A percentile compares a stretch with the other conserved stretches of the same genome.
These are phyloP conservation scores for Graptemys geographica DNA, from an alignment of 2,797 vertebrate species.

Conservation along the genomic window DNA sequence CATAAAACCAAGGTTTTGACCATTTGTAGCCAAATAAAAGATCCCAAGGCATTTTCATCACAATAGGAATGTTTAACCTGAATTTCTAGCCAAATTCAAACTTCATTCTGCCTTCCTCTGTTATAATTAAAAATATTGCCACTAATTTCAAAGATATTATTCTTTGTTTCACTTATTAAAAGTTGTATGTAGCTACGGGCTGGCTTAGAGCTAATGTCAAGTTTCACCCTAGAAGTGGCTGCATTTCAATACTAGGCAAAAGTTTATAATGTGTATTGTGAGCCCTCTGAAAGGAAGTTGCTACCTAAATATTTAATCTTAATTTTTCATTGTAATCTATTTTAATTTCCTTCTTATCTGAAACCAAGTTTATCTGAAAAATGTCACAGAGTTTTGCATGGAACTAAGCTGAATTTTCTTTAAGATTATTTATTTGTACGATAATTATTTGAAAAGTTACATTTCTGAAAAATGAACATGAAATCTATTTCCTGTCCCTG, in stretches of 20 bases:
- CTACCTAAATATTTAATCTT: background rate
- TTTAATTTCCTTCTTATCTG: background rate
- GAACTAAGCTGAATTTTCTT: background rate
- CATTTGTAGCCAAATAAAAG: background rate
- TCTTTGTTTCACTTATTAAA: slow-evolving; percentile 18
- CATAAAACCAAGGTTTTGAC: background rate
- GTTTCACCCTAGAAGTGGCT: slow-evolving; percentile 10
- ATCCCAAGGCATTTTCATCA: background rate
- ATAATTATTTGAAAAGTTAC: background rate
- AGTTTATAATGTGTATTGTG: background rate
- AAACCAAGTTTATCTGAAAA: background rate
- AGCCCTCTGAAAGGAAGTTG: slow-evolving; percentile 22
- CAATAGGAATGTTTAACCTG: background rate
- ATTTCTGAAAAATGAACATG: background rate
- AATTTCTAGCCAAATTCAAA: background rate
- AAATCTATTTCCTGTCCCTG: background rate
- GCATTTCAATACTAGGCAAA: slow-evolving; percentile 10
- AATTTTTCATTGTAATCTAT: background rate
- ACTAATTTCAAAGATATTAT: slow-evolving; percentile 5
- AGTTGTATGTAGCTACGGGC: background rate
- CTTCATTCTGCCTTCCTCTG: background rate
- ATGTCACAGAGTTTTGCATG: rapidly evolving
- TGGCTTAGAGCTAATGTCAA: background rate
- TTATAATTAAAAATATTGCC: slow-evolving; percentile 10
- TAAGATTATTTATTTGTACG: background rate